A percentile compares a stretch with the other conserved stretches of the same genome.
phyloP scores from a whole-genome alignment of 2,113 vertebrate species.

The Phalacrocorax aristotelis region DNA sequence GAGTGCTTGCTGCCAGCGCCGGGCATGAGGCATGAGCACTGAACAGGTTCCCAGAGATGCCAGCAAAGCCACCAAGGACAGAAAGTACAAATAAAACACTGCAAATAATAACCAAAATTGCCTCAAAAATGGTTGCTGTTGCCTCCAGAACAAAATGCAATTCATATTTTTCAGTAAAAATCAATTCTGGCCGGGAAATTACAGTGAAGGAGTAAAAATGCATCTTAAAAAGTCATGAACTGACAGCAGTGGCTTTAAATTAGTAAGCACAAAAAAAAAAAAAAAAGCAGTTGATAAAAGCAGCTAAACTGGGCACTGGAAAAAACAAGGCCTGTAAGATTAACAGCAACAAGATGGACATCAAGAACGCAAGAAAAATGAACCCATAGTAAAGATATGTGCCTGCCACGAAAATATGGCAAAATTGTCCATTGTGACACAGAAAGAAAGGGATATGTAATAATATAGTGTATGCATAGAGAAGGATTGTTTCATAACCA shows the following conservation, averaged over 20 bases:
- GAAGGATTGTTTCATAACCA: background rate
- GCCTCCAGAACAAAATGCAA: background rate
- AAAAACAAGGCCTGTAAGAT: background rate
- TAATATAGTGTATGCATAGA: rapidly evolving
- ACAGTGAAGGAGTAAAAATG: background rate
- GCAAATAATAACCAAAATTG: background rate
- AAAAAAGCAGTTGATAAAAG: background rate
- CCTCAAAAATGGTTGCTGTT: background rate
- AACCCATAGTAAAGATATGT: background rate
- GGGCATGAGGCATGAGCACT: rapidly evolving
- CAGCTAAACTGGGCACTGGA: background rate
- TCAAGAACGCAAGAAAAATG: background rate
- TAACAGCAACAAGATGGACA: background rate
- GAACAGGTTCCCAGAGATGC: background rate
- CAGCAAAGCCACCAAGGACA: background rate
- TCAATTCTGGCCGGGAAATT: background rate
- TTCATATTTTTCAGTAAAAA: background rate
- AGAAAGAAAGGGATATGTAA: background rate
- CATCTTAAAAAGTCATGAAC: background rate
- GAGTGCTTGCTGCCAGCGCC: background rate
- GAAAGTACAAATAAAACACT: background rate
- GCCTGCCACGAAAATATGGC: background rate
- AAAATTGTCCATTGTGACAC: background rate
- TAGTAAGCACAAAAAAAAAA: background rate
- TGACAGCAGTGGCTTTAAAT: background rate